Evolutionary conservation across 1,140 invertebrate species (phyloP).

Genomic region (Brachystomella parvula): DNA sequence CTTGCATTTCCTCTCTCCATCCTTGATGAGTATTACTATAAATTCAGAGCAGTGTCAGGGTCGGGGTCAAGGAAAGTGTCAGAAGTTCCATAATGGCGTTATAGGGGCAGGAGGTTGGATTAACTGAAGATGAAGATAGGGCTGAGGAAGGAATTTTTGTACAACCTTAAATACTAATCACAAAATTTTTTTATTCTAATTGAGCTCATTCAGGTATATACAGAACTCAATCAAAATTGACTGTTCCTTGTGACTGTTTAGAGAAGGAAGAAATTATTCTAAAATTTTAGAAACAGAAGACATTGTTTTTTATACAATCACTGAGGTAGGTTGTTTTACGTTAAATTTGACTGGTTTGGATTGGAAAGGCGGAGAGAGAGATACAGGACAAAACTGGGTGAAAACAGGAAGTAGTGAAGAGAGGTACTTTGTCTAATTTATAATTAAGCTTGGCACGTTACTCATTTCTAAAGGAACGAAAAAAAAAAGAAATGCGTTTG

Average conservation of each 20-base stretch:
- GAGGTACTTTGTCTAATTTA: no score
- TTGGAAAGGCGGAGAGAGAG: no score
- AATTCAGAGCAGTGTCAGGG: not conserved
- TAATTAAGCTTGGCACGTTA: no score
- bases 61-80: not conserved
- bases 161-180: not conserved
- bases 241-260: not conserved
- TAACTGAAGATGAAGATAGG: not conserved
- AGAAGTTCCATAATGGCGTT: not conserved
- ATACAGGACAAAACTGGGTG: no score
- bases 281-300: no score
- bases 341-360: not conserved
- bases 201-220: not conserved
- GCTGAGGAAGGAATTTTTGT: not conserved
- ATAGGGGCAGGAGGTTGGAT: not conserved
- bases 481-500: not conserved
- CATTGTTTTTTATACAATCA: not conserved
- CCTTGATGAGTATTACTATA: no score
- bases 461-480: not conserved
- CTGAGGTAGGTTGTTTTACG: constrained; percentile 1
- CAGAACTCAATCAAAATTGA: not conserved
- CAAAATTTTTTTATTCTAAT: not conserved
- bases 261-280: not conserved
- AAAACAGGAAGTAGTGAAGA: no score
- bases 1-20: not conserved